These are phyloP conservation scores for Talpa occidentalis DNA, from an alignment of 2,113 vertebrate species.

Conservation along the genomic window DNA sequence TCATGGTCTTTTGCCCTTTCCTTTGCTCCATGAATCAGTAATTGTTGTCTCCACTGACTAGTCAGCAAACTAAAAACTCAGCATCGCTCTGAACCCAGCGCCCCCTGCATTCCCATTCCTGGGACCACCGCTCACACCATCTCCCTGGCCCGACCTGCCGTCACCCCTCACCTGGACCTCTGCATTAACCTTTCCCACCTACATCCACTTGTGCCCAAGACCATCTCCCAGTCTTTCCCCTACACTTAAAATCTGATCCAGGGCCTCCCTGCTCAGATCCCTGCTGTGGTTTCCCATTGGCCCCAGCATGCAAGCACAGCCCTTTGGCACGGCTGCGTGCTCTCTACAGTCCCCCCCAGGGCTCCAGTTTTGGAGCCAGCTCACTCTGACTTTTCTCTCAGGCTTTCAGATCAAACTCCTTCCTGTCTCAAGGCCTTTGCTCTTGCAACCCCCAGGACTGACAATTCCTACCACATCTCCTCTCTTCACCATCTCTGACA, in stretches of 20 bases:
- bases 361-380: background rate
- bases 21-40: background rate
- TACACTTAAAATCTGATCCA: background rate
- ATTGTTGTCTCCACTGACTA: background rate
- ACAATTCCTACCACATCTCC: background rate
- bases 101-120: background rate
- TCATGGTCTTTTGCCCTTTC: background rate
- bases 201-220: background rate
- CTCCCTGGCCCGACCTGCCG: background rate
- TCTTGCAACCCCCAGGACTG: background rate
- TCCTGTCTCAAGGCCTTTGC: background rate
- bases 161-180: background rate
- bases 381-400: background rate
- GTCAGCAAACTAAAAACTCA: background rate
- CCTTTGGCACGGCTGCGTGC: rapidly evolving
- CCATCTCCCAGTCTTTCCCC: background rate
- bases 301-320: background rate
- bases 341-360: too few species aligned
- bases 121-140: background rate
- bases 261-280: background rate
- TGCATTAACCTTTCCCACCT: background rate
- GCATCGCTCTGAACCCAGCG: background rate
- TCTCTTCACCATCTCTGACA: background rate
- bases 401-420: background rate
- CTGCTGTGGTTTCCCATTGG: background rate